Evolutionary conservation across 2,888 invertebrate species (phyloP), one percentile per base, ranked within the genome.

Genomic region (Eudemis profundana): DNA sequence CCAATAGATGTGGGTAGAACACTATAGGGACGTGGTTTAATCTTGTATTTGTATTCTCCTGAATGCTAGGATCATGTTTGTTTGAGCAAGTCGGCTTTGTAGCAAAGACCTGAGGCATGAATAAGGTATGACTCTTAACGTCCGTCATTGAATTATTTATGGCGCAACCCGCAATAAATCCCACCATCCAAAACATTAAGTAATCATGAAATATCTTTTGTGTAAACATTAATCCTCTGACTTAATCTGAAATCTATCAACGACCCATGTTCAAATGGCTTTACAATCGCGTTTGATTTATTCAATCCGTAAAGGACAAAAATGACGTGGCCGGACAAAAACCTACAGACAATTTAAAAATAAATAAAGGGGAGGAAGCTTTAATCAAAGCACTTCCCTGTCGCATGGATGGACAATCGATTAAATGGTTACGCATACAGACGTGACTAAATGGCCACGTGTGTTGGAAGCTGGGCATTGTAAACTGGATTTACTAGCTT

Each of bases 351-450:
- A 82, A 81, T 85, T 86, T 86, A 84, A 84, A 88, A 86, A 87
- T 87, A 85, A 82, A 88, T 85, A 85, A 81, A 86, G 76, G 83
- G 79, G 82, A 87, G 89, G 89, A 90, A 89, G 84, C 85, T 78
- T 79, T 81, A 87, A 90, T 90, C 84, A 90, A 86, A 86, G 89
- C 83, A 84, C 79, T 84, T 87, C 82, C 85, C 83, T 73, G 79
- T 79, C 78, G 79, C 81, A 83, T 84, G 85, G 83, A 80, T 84
- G 86, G 86, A 84, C 89, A 88, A 89, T 87, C 86, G 85, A 86
- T 87, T 86, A 83, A 83, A 85, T 83, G 78, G 79, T 76, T 73
- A 74, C 74, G 71, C 72, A 74, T 78, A 78, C 73, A 69, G 75
- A 78, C 73, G 49, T 67, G 46, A 73, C 73, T 50, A 74, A 73